Base-by-base conservation (phyloP, 2,797 vertebrate species). In the Takifugu rubripes region DNA sequence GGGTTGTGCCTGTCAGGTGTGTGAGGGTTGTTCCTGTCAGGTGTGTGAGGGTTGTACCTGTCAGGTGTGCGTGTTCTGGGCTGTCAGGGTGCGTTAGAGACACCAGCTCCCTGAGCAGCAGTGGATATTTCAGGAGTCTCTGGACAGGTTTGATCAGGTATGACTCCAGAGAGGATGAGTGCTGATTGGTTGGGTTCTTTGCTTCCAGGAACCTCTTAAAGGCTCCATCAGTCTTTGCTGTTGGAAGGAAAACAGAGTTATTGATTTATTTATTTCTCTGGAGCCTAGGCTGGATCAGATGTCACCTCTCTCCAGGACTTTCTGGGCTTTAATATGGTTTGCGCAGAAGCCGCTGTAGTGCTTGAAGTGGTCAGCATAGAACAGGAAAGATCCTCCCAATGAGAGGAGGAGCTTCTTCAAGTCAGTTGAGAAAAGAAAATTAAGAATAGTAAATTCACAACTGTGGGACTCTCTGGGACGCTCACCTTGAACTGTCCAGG, bases 121-220 rank as follows among this genome's bases (percentile, higher is more conserved):
- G 89, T 0, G 96, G 96, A 27, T 98, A 98, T 84, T 95, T 97
- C 66, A 98, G 90, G 71, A 98, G 95, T 26, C 96, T 91, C 89
- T 98, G 96, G 2, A 98, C 95, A 0, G 96, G 96, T 85, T 98
- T 98, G 79, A 98, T 98, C 78, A 98, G 93, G 85, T 93, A 98
- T 0, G 96, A 98, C 88, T 98, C 96, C 84, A 98, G 82, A 0
- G 95, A 96, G 17, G 93, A 94, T 0, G 95, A 95, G 69, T 98
- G 96, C 87, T 98, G 96, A 79, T 96, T 97, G 59, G 94, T 95
- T 21, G 94, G 95, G 70, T 98, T 98, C 69, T 90, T 92, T 11
- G 92, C 83, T 1, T 96, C 95, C 84, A 98, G 88, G 76, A 98
- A 98, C 36, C 91, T 90, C 76, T 94, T 97, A 78, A 98, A 98